These are phyloP conservation scores for Clarias pachynema DNA, from an alignment of 2,797 vertebrate species.

Conservation along the genomic window DNA sequence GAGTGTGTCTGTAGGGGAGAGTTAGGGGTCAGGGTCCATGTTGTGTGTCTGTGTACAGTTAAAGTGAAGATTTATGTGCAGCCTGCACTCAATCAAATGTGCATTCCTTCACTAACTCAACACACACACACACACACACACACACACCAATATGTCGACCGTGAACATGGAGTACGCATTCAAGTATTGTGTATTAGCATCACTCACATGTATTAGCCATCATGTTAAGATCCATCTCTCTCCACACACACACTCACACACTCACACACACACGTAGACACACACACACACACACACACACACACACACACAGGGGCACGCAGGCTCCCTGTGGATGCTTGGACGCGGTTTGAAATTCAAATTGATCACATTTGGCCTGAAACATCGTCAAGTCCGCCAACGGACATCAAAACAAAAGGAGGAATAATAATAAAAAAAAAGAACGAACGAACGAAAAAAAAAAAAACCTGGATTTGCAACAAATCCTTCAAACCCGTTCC, in stretches of 20 bases:
- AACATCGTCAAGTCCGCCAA: conserved; percentile 62
- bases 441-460: conserved; percentile 34
- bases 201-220: conserved; percentile 38
- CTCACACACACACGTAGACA: conserved; percentile 33
- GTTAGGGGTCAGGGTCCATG: conserved; percentile 69
- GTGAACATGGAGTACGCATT: conserved; percentile 27
- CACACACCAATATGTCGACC: conserved; percentile 28
- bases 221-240: conserved; percentile 30
- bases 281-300: conserved; percentile 28
- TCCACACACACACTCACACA: conserved; percentile 46
- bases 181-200: conserved; percentile 31
- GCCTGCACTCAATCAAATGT: conserved; percentile 81
- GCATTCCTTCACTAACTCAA: conserved; percentile 81
- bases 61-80: conserved; percentile 80
- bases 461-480: conserved; percentile 62
- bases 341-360: conserved; percentile 65
- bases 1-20: conserved; percentile 46
- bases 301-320: conserved; percentile 41
- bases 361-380: conserved; percentile 69
- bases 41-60: conserved; percentile 80
- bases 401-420: conserved; percentile 66
- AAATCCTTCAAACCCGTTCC: conserved; percentile 41
- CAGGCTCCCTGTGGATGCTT: conserved; percentile 56
- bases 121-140: conserved; percentile 67
- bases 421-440: conserved; percentile 58